phyloP scores from a whole-genome alignment of 1,140 invertebrate genomes.

The Wasmannia auropunctata region DNA sequence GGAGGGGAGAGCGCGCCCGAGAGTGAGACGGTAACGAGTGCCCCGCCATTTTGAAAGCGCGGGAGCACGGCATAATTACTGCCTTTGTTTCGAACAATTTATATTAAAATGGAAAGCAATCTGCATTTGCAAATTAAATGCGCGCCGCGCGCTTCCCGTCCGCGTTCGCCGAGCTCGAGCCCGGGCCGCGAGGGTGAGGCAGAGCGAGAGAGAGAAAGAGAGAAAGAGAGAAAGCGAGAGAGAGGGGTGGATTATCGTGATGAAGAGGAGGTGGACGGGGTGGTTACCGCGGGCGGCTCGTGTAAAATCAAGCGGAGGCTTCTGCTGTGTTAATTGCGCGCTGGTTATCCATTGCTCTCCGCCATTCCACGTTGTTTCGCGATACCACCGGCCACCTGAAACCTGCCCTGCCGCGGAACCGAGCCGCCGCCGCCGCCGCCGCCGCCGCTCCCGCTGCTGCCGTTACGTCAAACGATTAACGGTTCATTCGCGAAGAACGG shows the following conservation, averaged over 20 bases:
- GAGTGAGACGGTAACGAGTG: constrained; percentile 56
- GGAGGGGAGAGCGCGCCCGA: background rate
- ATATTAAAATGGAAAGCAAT: constrained; percentile 84
- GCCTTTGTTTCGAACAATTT: constrained; percentile 83
- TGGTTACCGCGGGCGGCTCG: constrained; percentile 72
- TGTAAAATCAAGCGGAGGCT: constrained; percentile 80
- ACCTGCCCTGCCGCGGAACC: constrained; percentile 29
- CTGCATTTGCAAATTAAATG: constrained; percentile 83
- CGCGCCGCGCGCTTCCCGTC: constrained; percentile 61
- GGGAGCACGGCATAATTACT: constrained; percentile 79
- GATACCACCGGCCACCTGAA: constrained; percentile 31
- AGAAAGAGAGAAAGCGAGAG: constrained; percentile 3
- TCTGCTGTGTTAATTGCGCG: constrained; percentile 80
- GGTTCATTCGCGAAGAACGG: constrained; percentile 50
- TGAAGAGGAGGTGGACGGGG: constrained; percentile 64
- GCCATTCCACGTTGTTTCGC: constrained; percentile 51
- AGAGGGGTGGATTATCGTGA: constrained; percentile 72
- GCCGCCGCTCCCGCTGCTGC: constrained; percentile 21
- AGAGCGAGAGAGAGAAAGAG: background rate
- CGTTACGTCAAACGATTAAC: constrained; percentile 58
- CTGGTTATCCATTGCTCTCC: constrained; percentile 76
- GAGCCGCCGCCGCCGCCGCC: constrained; percentile 4
- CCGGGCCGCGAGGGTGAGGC: background rate
- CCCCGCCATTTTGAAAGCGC: constrained; percentile 62
- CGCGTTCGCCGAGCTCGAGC: constrained; percentile 19